phyloP scores from a whole-genome alignment of 2,888 invertebrate species.

The Agrotis segetum region DNA sequence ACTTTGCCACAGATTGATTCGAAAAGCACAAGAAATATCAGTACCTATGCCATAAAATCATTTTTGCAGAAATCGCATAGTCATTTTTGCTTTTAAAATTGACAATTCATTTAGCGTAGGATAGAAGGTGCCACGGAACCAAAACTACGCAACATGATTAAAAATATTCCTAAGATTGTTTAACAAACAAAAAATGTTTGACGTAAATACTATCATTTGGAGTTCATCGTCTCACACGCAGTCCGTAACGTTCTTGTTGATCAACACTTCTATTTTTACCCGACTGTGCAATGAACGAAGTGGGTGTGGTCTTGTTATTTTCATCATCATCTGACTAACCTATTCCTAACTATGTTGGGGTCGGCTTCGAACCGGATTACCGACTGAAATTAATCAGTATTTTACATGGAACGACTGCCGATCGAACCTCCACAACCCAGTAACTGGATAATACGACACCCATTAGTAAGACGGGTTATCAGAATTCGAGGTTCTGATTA shows the following conservation, averaged over 20 bases:
- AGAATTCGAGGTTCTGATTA: too few relatives aligned
- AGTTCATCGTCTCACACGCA: constrained; percentile 47
- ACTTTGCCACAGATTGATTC: too few relatives aligned
- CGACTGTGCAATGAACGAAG: constrained; percentile 33
- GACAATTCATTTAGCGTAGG: not conserved
- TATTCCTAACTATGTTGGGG: too few relatives aligned
- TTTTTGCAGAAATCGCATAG: not conserved
- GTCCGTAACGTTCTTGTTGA: constrained; percentile 41
- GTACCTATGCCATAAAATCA: not conserved
- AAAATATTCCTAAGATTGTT: not conserved
- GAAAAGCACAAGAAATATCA: not conserved
- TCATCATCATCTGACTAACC: not conserved
- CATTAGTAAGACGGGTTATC: too few relatives aligned
- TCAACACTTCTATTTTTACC: constrained; percentile 56
- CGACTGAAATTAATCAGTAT: too few relatives aligned
- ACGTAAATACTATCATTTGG: constrained; percentile 39
- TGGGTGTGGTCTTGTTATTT: constrained; percentile 42
- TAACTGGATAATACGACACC: too few relatives aligned
- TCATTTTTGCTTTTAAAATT: not conserved
- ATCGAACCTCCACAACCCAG: too few relatives aligned
- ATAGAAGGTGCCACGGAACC: not conserved
- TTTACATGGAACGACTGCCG: too few relatives aligned
- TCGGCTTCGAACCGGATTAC: too few relatives aligned
- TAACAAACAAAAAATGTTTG: constrained; percentile 23
- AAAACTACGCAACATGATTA: not conserved